These are phyloP conservation scores for Cephus runcator DNA, from an alignment of 2,888 invertebrate species.

Conservation along the genomic window DNA sequence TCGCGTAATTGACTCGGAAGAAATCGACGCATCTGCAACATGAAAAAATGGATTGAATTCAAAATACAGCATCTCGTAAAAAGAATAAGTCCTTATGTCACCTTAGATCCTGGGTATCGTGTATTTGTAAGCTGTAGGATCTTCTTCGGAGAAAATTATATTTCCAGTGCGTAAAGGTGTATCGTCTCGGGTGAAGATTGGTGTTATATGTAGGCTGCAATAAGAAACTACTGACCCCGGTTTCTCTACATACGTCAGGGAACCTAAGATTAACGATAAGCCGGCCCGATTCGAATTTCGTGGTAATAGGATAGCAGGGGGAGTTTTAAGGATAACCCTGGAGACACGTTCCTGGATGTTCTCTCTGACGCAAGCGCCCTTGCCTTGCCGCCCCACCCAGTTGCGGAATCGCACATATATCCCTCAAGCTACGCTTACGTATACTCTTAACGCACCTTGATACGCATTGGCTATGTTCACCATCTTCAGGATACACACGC, in stretches of 20 bases:
- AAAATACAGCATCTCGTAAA: background rate
- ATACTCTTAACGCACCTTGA: background rate
- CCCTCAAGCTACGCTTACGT: conserved; percentile 20
- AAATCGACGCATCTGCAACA: background rate
- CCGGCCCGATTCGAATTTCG: conserved; percentile 54
- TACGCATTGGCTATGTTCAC: background rate
- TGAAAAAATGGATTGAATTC: background rate
- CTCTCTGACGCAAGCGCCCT: conserved; percentile 42
- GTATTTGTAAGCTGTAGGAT: background rate
- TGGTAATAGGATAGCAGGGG: conserved; percentile 46
- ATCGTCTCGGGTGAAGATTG: background rate
- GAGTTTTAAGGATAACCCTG: conserved; percentile 52
- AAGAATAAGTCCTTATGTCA: background rate
- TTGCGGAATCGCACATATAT: conserved; percentile 19
- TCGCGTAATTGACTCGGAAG: background rate
- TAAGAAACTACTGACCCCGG: background rate
- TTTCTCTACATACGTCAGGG: background rate
- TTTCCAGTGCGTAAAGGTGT: background rate
- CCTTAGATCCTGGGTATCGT: background rate
- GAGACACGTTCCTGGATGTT: conserved; percentile 50
- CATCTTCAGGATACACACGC: background rate
- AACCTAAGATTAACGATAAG: conserved; percentile 51
- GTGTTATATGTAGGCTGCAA: background rate
- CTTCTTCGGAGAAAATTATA: background rate
- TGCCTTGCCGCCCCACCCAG: conserved; percentile 38